phyloP scores from a whole-genome alignment of 2,113 vertebrate genomes.

The Gracilinanus agilis region DNA sequence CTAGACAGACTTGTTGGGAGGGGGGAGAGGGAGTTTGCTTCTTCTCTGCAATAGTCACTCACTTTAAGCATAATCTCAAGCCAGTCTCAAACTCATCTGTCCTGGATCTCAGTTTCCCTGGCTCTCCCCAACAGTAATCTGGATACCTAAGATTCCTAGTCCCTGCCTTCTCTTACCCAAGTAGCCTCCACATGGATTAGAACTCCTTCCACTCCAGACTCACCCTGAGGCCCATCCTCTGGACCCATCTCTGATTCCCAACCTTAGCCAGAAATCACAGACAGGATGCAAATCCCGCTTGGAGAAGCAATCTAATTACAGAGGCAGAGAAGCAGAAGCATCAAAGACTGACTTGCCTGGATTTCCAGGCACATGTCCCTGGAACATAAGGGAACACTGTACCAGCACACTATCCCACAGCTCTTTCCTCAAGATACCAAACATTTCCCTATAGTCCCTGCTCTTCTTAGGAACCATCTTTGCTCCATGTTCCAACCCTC shows the following conservation, averaged over 20 bases:
- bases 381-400: background rate
- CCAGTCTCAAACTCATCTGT: background rate
- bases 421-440: background rate
- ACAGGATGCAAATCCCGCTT: constrained; percentile 37
- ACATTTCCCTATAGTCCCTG: background rate
- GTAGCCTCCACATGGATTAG: background rate
- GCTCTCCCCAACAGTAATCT: background rate
- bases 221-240: constrained; percentile 13
- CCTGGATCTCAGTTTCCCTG: background rate
- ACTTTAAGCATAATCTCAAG: constrained; percentile 14
- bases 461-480: background rate
- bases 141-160: constrained; percentile 9
- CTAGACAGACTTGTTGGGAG: constrained; percentile 65
- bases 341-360: background rate
- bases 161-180: background rate
- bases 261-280: constrained; percentile 14
- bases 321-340: background rate
- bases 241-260: constrained; percentile 30
- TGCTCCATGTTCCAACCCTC: background rate
- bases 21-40: background rate
- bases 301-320: constrained; percentile 72
- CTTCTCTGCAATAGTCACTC: constrained; percentile 18
- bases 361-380: background rate
- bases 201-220: constrained; percentile 4
- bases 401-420: background rate